A percentile compares a stretch with the other conserved stretches of the same genome.
Conservation (phyloP, 1,140 invertebrate genomes). For the Popillia japonica region DNA sequence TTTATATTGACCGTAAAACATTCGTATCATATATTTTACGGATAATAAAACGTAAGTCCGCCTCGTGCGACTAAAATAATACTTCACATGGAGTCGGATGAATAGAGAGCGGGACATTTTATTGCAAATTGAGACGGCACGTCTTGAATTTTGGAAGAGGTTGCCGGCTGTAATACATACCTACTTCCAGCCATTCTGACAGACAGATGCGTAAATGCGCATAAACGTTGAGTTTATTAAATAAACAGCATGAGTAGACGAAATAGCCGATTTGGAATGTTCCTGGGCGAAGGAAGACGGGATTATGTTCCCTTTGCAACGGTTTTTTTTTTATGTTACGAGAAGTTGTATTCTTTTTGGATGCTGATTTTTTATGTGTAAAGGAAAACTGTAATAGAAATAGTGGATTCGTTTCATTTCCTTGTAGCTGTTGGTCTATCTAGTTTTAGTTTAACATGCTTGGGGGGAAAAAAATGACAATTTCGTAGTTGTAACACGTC, state of each 20-base stretch:
- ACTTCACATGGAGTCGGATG: not conserved
- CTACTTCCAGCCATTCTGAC: not conserved
- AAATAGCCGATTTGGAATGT: not conserved
- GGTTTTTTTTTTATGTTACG: not conserved
- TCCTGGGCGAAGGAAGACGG: not conserved
- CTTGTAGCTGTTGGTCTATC: too few species aligned
- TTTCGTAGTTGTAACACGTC: too few species aligned
- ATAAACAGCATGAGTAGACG: not conserved
- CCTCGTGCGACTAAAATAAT: not conserved
- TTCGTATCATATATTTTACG: constrained; percentile 16
- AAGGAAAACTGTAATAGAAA: too few species aligned
- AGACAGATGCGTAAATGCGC: not conserved
- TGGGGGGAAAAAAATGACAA: too few species aligned
- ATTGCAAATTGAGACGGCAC: constrained; percentile 1
- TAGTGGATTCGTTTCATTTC: too few species aligned
- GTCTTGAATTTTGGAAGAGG: not conserved
- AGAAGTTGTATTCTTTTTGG: not conserved
- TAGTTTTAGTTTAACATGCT: too few species aligned
- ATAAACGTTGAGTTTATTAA: not conserved
- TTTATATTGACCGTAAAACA: constrained; percentile 1
- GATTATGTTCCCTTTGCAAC: constrained; percentile 3
- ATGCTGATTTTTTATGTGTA: too few species aligned
- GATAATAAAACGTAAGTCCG: not conserved
- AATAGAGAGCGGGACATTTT: not conserved
- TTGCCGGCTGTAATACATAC: not conserved